Evolutionary conservation across 2,113 vertebrate species (phyloP).

Genomic region (Ictidomys tridecemlineatus): DNA sequence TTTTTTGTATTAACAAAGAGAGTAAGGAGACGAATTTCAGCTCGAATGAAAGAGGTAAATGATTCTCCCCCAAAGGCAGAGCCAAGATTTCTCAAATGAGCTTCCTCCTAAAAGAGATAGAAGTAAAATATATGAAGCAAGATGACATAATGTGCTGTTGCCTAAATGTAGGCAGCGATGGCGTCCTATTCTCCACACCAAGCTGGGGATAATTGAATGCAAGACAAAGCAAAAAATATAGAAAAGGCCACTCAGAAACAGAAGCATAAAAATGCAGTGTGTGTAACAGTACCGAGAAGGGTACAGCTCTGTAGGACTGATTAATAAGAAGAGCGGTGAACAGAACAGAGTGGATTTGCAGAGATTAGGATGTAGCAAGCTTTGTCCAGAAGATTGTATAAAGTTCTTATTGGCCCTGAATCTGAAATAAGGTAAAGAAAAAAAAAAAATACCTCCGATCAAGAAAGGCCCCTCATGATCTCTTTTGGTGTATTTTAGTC

Average conservation of each 20-base stretch:
- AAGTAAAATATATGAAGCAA: constrained; percentile 83
- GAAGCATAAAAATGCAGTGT: constrained; percentile 86
- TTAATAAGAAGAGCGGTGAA: constrained; percentile 86
- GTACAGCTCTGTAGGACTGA: constrained; percentile 83
- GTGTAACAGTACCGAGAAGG: constrained; percentile 79
- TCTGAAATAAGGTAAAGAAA: constrained; percentile 81
- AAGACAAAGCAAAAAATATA: constrained; percentile 85
- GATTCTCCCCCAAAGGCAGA: constrained; percentile 80
- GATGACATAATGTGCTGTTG: constrained; percentile 79
- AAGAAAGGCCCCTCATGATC: constrained; percentile 78
- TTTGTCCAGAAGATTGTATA: constrained; percentile 86
- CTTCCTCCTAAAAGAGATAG: constrained; percentile 80
- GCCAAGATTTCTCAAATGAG: constrained; percentile 85
- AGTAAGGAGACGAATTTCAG: constrained; percentile 82
- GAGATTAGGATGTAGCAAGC: constrained; percentile 86
- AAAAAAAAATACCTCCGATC: constrained; percentile 65
- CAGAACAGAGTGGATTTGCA: constrained; percentile 87
- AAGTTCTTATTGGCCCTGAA: constrained; percentile 86
- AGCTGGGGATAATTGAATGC: constrained; percentile 84
- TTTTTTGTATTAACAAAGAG: constrained; percentile 81
- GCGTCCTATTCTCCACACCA: constrained; percentile 73
- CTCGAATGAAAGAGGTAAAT: constrained; percentile 74
- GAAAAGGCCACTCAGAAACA: constrained; percentile 79
- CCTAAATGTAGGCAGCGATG: constrained; percentile 76
- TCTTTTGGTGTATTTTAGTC: constrained; percentile 74